Base-by-base conservation (phyloP, 35 echinoderm and acorn worm species). In the Heliocidaris tuberculata region DNA sequence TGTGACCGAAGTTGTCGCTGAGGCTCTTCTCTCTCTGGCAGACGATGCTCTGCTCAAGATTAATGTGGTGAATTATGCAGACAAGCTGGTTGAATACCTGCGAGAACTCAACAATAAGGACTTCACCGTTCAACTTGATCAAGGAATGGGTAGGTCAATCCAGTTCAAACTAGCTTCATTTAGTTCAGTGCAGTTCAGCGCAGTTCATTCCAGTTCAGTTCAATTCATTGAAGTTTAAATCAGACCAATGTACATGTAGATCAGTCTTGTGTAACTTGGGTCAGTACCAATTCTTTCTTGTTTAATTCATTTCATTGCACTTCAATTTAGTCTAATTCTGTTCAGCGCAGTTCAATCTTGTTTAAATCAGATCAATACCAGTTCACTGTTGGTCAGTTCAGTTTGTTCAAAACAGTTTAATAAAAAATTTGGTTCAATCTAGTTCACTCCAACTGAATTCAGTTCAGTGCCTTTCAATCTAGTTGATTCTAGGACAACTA, bases 1-100 rank as follows among this genome's bases (percentile, higher is more conserved):
- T 12, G 93, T 98, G 91, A 96, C 97, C 5, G 94, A 96, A 32
- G 93, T 98, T 6, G 95, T 96, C 6, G 94, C 56, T 6, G 94
- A 94, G 93, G 86, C 95, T 17, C 27, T 96, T 31, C 93, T 98
- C 31, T 94, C 85, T 31, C 94, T 96, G 21, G 92, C 96, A 1
- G 96, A 95, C 32, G 93, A 96, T 27, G 31, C 92, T 17, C 49
- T 95, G 59, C 86, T 98, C 1, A 93, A 96, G 2, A 92, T 96
- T 7, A 60, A 96, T 7, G 92, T 98, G 47, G 93, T 47, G 56
- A 71, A 98, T 47, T 98, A 98, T 86, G 95, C 94, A 9, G 92
- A 94, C 7, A 50, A 90, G 21, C 86, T 98, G 30, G 48, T 86
- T 31, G 94, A 90, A 60, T 98, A 98, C 71, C 35, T 85, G 1